Base-by-base conservation (phyloP, 1,140 invertebrate species). In the Harlomillsia oculata region DNA sequence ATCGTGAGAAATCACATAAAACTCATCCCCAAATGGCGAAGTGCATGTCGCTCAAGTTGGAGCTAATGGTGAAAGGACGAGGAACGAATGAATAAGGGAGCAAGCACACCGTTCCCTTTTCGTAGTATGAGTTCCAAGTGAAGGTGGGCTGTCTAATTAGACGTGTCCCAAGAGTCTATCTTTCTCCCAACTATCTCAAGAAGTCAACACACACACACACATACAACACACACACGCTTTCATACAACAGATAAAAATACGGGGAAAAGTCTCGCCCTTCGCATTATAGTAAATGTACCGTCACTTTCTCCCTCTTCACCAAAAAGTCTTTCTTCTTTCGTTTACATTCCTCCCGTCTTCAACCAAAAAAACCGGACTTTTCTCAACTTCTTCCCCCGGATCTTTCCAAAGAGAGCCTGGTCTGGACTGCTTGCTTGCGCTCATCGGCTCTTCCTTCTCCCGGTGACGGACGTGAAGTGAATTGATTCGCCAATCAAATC, bases 31-130 rank as follows among this genome's bases (percentile, higher is more conserved):
- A n/a, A n/a, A n/a, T n/a, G n/a, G n/a, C n/a, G n/a, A n/a, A n/a
- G n/a, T n/a, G n/a, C n/a, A n/a, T n/a, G n/a, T n/a, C n/a, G n/a
- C n/a, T n/a, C n/a, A n/a, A n/a, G n/a, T n/a, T 32, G 43, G 21
- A 32, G 53, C 53, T 56, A 48, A 56, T 48, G 44, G 53, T 56
- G 44, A 56, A 36, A 48, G 43, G 30, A 56, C 53, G 53, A 56
- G 53, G 53, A 29, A 46, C 49, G 53, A 56, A 56, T 56, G 49
- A 48, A 56, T 56, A 56, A 56, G 37, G n/a, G n/a, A n/a, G n/a
- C n/a, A n/a, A n/a, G n/a, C n/a, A n/a, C n/a, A n/a, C n/a, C n/a
- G n/a, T n/a, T n/a, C n/a, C n/a, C n/a, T 13, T 16, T 36, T 36
- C 18, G 34, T 36, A 16, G 13, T 36, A 45, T 23, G 43, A 14